These are phyloP conservation scores for Cariama cristata DNA, from an alignment of 2,113 vertebrate genomes.

Conservation along the genomic window DNA sequence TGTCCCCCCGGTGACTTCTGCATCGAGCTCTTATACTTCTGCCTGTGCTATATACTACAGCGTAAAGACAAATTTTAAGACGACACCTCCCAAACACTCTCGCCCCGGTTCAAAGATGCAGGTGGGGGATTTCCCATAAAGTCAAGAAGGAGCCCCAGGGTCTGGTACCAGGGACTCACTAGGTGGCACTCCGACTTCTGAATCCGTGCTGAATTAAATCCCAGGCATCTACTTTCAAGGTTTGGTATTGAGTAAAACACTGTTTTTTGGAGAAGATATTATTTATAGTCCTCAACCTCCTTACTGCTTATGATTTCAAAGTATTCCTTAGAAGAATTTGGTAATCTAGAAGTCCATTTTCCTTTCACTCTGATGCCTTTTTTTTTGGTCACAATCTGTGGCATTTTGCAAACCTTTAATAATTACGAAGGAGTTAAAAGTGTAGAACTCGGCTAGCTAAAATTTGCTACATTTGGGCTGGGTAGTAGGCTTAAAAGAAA, in stretches of 20 bases:
- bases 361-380: background rate
- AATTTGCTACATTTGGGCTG: background rate
- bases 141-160: background rate
- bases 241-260: constrained; percentile 2
- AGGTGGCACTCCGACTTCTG: constrained; percentile 68
- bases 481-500: background rate
- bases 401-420: background rate
- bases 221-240: background rate
- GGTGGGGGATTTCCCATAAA: background rate
- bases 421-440: background rate
- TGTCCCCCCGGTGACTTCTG: background rate
- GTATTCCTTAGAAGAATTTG: background rate
- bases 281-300: background rate
- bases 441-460: background rate
- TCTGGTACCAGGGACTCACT: background rate
- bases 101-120: background rate
- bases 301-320: background rate
- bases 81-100: background rate
- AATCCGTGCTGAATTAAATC: background rate
- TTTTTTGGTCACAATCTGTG: background rate
- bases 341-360: background rate
- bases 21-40: background rate
- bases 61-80: background rate
- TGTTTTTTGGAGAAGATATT: background rate
- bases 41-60: background rate